Evolutionary conservation across 2,113 vertebrate species (phyloP), one percentile per base, ranked within the genome.

Genomic region (Otolemur garnettii): DNA sequence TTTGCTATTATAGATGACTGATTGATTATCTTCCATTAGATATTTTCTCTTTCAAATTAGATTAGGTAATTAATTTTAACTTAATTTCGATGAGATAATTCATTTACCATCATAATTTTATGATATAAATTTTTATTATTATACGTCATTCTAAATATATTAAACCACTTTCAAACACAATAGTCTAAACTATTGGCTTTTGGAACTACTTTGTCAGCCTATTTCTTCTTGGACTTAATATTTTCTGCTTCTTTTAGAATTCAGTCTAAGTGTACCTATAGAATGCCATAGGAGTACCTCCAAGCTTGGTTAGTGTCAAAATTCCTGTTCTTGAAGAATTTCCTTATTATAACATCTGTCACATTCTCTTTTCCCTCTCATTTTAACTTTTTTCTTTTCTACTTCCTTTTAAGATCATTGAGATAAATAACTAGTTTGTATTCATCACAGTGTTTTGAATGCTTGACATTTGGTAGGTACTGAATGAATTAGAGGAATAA

Each of bases 21-120:
- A 53, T 15, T 24, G 12, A n/a, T 24, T 84, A 35, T 35, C 92
- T 88, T 55, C 0, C 26, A 7, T 72, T 94, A 78, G 15, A 62
- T 45, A 57, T 22, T 78, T 93, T 82, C 4, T 87, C 6, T 72
- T 90, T 78, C 26, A 91, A 82, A 77, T 91, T 91, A 74, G 19
- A 74, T 64, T 86, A 66, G 12, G 71, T 57, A 35, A 81, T 83
- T 4, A 83, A 35, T 78, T 83, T 96, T 35, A 26, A 62, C 26
- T 62, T 55, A 13, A 55, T 55, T 55, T 55, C 13, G 13, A 15
- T 55, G 26, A 64, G 60, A 64, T 64, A 64, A 64, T 28, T 64
- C 60, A 64, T 64, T 66, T 66, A 33, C 64, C 64, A 30, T 30
- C 11, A 30, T 66, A 30, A 30, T 66, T 66, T 66, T 66, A 66